Conservation (phyloP, 1,140 invertebrate genomes). For the Eciton burchellii region DNA sequence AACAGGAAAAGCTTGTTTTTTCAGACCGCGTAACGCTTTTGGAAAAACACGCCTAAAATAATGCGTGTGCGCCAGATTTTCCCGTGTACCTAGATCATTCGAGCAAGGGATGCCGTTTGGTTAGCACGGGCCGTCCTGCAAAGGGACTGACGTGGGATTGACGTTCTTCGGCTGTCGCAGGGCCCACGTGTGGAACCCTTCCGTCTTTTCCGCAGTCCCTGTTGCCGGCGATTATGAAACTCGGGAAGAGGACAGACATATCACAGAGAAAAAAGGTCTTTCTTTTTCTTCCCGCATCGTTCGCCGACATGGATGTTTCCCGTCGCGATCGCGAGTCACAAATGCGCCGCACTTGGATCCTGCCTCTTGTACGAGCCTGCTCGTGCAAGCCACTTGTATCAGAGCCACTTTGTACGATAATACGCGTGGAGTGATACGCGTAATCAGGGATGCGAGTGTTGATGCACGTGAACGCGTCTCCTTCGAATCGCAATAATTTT, state of each 20-base stretch:
- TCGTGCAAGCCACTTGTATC: background rate
- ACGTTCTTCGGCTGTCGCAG: background rate
- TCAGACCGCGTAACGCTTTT: background rate
- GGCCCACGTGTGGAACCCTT: constrained; percentile 24
- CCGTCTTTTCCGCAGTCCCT: background rate
- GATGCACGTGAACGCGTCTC: too few species aligned
- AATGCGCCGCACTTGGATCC: background rate
- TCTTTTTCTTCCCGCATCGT: background rate
- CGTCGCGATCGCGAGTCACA: background rate
- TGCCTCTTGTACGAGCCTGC: too few species aligned
- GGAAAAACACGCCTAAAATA: constrained; percentile 60
- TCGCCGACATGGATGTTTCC: background rate
- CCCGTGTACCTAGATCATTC: background rate
- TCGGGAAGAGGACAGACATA: background rate
- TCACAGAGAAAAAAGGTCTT: background rate
- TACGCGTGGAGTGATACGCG: too few species aligned
- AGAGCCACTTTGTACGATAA: background rate
- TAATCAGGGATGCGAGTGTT: too few species aligned
- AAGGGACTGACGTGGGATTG: constrained; percentile 34
- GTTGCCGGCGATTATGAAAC: background rate
- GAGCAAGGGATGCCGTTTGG: constrained; percentile 27
- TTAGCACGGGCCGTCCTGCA: background rate
- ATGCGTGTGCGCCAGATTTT: constrained; percentile 56
- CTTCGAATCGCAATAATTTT: background rate
- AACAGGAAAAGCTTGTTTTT: constrained; percentile 12